These are phyloP conservation scores for Lutraria rhynchaena DNA, from an alignment of 1,140 invertebrate species.

Conservation along the genomic window DNA sequence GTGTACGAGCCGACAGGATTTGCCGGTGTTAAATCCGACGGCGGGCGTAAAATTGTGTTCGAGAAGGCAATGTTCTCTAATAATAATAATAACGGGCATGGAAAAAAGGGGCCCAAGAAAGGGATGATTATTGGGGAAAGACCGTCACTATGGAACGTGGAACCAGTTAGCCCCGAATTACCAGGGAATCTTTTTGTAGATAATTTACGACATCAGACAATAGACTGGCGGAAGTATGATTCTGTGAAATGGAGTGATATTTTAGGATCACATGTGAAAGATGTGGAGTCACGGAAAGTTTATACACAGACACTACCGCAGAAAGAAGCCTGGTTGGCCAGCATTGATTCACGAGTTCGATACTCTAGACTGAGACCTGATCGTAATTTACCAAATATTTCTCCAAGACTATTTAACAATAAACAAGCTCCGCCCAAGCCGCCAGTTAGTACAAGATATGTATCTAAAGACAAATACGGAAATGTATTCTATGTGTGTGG, in stretches of 20 bases:
- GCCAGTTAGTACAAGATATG: conserved; percentile 21
- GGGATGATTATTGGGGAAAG: conserved; percentile 54
- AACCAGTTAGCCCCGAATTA: conserved; percentile 8
- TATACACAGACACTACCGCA: conserved; percentile 43
- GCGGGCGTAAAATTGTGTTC: conserved; percentile 46
- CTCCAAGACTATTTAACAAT: conserved; percentile 39
- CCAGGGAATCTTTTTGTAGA: conserved; percentile 51
- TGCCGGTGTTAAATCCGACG: not conserved
- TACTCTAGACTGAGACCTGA: conserved; percentile 48
- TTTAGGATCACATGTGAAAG: conserved; percentile 43
- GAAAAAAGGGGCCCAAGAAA: not conserved
- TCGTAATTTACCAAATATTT: conserved; percentile 31
- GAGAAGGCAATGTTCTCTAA: conserved; percentile 13
- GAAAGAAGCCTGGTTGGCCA: conserved; percentile 54
- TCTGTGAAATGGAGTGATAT: conserved; percentile 54
- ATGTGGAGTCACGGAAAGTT: conserved; percentile 3
- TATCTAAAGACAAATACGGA: conserved; percentile 43
- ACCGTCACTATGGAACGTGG: conserved; percentile 26
- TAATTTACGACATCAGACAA: conserved; percentile 38
- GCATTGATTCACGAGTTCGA: conserved; percentile 46
- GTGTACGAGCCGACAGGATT: not conserved
- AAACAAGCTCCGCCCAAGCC: conserved; percentile 35
- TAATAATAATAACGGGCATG: not conserved
- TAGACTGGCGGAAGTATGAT: conserved; percentile 42
- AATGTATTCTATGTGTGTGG: conserved; percentile 52